Conservation (phyloP, 2,797 vertebrate genomes). For the Sus cebifrons region DNA sequence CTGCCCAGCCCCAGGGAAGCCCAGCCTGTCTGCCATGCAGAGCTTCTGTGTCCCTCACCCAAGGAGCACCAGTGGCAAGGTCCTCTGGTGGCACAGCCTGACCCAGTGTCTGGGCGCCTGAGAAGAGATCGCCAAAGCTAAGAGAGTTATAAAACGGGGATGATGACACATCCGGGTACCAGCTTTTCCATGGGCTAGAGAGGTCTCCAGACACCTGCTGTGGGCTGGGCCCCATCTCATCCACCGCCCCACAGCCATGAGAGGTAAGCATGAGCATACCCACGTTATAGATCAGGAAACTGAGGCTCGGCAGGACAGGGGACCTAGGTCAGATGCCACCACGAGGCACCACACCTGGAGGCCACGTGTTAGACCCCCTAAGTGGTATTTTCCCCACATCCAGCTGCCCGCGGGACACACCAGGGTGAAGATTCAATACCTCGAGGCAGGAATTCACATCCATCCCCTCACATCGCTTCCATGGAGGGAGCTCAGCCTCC, state of each 20-base stretch:
- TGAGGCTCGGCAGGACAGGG: not conserved
- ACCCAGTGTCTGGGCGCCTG: not conserved
- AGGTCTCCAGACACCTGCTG: not conserved
- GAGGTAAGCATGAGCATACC: not conserved
- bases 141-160: not conserved
- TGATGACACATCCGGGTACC: not conserved
- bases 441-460: not conserved
- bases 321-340: not conserved
- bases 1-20: not conserved
- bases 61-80: not conserved
- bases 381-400: not conserved
- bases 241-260: fast-evolving
- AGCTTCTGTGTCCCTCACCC: not conserved
- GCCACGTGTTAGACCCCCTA: not conserved
- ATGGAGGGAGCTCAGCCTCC: not conserved
- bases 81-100: not conserved
- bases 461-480: not conserved
- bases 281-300: not conserved
- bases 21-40: not conserved
- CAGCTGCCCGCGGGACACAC: not conserved
- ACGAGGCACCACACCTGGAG: not conserved
- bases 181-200: too few species aligned
- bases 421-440: not conserved
- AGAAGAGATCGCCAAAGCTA: not conserved
- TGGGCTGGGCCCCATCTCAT: not conserved